Percentiles rank a stretch among this genome's conserved stretches.
Conservation (phyloP, 2,888 invertebrate genomes). For the Tortricodes alternella region DNA sequence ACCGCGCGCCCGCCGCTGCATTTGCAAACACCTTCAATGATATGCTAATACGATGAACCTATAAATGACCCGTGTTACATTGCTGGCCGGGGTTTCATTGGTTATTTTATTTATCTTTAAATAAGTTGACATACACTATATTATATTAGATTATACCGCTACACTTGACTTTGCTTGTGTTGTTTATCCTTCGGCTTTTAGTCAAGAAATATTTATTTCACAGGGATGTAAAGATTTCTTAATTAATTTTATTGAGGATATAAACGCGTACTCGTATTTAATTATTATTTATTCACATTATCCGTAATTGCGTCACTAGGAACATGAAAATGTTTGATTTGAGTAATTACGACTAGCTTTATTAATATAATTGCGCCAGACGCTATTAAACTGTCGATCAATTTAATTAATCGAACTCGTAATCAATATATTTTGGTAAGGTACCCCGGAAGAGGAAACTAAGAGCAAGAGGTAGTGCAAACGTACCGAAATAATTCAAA, state of each 20-base stretch:
- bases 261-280: too few species aligned
- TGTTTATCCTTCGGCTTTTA: too few species aligned
- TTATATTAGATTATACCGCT: too few species aligned
- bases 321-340: conserved; percentile 19
- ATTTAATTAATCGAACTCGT: background rate
- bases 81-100: conserved; percentile 44
- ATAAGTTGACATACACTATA: too few species aligned
- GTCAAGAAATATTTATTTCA: too few species aligned
- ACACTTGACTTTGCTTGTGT: too few species aligned
- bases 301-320: background rate
- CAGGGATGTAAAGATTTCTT: too few species aligned
- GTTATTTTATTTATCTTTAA: background rate
- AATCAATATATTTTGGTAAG: background rate
- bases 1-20: conserved; percentile 48
- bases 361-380: background rate
- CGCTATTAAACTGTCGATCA: background rate
- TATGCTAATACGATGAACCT: too few species aligned
- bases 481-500: conserved; percentile 18
- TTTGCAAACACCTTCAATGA: too few species aligned
- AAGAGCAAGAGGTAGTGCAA: conserved; percentile 5
- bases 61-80: conserved; percentile 61
- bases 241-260: too few species aligned
- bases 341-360: background rate
- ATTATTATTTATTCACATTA: too few species aligned
- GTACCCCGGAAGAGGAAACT: background rate